A percentile compares a stretch with the other conserved stretches of the same genome.
Evolutionary conservation across 1,140 invertebrate species (phyloP).

Genomic region (Chironomus tepperi): DNA sequence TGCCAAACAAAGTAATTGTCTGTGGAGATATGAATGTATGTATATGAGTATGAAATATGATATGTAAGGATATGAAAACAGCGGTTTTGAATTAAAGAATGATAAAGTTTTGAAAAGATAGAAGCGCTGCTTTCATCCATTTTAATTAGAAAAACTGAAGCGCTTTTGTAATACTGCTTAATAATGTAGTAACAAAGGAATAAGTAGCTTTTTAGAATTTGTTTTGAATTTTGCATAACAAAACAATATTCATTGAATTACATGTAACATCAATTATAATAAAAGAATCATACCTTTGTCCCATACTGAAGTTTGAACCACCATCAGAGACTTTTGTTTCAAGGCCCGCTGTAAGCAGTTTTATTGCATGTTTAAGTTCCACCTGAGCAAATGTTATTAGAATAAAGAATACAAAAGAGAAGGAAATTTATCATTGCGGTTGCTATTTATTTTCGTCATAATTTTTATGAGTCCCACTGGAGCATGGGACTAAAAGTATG

Average conservation of each 20-base stretch:
- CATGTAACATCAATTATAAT: not conserved
- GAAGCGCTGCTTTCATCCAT: too few relatives aligned
- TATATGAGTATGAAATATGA: not conserved
- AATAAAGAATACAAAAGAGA: not conserved
- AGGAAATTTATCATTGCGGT: not conserved
- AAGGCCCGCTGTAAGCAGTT: conserved; percentile 44
- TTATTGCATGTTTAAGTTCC: conserved; percentile 45
- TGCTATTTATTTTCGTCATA: not conserved
- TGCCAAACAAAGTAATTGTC: conserved; percentile 49
- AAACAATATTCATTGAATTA: too few relatives aligned
- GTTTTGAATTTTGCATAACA: too few relatives aligned
- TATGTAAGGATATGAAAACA: not conserved
- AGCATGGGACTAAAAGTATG: not conserved
- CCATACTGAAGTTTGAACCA: conserved; percentile 59
- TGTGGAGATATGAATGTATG: conserved; percentile 10
- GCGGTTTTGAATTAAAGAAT: not conserved
- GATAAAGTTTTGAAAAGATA: too few relatives aligned
- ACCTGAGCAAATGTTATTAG: conserved; percentile 34
- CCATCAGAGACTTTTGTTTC: conserved; percentile 52
- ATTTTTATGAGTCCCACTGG: not conserved
- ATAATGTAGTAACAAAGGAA: too few relatives aligned
- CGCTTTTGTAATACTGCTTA: too few relatives aligned
- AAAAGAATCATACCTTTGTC: conserved; percentile 45
- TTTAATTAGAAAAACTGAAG: too few relatives aligned
- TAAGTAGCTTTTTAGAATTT: too few relatives aligned